Conservation (phyloP, 2,888 invertebrate species). For the Thymelicus lineola region DNA sequence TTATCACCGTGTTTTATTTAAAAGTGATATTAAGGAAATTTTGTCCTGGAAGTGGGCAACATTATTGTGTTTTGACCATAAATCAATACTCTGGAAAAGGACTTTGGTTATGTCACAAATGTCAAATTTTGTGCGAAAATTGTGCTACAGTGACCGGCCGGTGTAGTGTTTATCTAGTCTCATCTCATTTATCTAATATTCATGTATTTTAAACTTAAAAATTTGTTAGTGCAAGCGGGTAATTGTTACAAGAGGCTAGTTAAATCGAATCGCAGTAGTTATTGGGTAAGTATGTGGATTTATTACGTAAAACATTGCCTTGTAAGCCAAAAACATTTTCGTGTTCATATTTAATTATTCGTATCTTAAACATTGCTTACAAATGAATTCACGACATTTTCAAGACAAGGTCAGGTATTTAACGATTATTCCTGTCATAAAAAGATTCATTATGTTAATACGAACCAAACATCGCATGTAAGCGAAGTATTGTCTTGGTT, state of each 20-base stretch:
- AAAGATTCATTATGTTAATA: no score
- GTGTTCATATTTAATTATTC: constrained; percentile 4
- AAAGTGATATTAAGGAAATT: constrained; percentile 4
- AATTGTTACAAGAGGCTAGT: constrained; percentile 61
- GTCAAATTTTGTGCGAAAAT: constrained; percentile 21
- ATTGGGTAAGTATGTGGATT: constrained; percentile 60
- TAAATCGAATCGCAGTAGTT: constrained; percentile 59
- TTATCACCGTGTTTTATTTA: background rate
- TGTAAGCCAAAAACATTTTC: constrained; percentile 2
- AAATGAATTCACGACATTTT: background rate
- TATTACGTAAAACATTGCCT: constrained; percentile 27
- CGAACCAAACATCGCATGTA: background rate
- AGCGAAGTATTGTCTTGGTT: background rate
- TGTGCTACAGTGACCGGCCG: constrained; percentile 11
- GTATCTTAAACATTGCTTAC: background rate
- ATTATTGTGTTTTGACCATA: constrained; percentile 33
- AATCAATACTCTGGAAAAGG: constrained; percentile 40
- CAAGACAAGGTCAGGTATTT: background rate
- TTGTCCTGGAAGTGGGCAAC: constrained; percentile 17
- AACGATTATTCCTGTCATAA: background rate
- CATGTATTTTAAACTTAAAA: constrained; percentile 71
- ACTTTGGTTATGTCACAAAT: constrained; percentile 3
- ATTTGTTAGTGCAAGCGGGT: constrained; percentile 60
- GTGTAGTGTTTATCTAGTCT: constrained; percentile 19
- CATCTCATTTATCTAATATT: constrained; percentile 42